Percentiles rank a stretch among this genome's conserved stretches.
These are phyloP conservation scores for Daphoenositta chrysoptera DNA, from an alignment of 2,113 vertebrate species.

Conservation along the genomic window DNA sequence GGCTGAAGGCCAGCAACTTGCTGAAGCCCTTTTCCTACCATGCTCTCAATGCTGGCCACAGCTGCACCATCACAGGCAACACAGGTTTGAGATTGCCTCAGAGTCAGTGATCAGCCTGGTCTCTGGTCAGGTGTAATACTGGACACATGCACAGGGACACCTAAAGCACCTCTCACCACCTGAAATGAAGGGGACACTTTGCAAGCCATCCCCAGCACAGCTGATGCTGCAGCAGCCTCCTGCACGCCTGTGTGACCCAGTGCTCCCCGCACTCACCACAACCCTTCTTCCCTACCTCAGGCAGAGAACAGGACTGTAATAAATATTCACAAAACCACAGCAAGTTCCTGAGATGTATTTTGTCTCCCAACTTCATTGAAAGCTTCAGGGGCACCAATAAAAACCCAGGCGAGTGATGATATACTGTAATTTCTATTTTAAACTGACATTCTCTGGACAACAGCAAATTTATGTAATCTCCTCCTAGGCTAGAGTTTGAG, in stretches of 20 bases:
- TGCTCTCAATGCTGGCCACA: not conserved
- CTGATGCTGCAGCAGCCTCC: not conserved
- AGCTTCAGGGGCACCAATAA: not conserved
- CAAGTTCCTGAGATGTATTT: slow-evolving; percentile 22
- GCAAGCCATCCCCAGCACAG: not conserved
- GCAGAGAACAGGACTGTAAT: not conserved
- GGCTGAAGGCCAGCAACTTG: not conserved
- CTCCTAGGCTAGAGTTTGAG: not conserved
- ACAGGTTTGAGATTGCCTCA: not conserved
- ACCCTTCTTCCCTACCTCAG: not conserved
- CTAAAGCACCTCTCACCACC: not conserved
- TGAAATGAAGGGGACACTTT: not conserved
- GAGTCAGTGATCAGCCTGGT: not conserved
- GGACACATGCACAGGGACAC: not conserved
- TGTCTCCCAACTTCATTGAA: not conserved
- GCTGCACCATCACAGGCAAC: not conserved
- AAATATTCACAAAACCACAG: slow-evolving; percentile 3
- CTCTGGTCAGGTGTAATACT: not conserved
- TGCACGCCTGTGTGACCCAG: accelerated
- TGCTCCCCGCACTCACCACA: not conserved
- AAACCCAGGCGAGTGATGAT: not conserved
- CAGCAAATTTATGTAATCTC: not conserved
- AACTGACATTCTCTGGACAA: not conserved
- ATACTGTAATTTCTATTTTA: not conserved
- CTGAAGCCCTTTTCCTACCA: not conserved